Evolutionary conservation across 1,140 invertebrate species (phyloP).

Genomic region (Leptopilina clavipes): DNA sequence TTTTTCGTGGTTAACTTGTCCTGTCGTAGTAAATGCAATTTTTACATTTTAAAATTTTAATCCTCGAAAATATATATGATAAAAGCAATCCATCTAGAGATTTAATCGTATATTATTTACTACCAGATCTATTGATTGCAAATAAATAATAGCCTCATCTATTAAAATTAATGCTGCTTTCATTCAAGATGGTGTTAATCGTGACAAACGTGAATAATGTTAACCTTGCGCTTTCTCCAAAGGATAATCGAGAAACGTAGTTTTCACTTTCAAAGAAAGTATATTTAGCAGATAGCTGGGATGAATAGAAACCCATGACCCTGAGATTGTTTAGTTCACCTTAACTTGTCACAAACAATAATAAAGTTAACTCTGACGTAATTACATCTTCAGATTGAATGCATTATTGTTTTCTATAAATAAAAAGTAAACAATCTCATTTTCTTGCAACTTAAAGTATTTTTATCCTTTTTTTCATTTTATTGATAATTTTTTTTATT

Average conservation of each 20-base stretch:
- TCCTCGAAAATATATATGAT: too few relatives aligned
- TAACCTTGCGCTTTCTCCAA: slow-evolving; percentile 28
- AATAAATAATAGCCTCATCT: too few relatives aligned
- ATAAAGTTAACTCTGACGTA: background rate
- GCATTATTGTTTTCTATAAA: background rate
- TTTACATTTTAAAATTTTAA: too few relatives aligned
- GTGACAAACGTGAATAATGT: slow-evolving; percentile 9
- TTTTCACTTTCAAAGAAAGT: slow-evolving; percentile 30
- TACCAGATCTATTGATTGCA: background rate
- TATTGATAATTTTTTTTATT: too few relatives aligned
- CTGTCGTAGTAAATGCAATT: too few relatives aligned
- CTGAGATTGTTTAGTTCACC: background rate
- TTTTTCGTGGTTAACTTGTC: too few relatives aligned
- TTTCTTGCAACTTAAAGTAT: background rate
- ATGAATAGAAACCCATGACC: background rate
- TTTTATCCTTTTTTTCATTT: too few relatives aligned
- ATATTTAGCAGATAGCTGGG: background rate
- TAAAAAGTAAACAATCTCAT: background rate
- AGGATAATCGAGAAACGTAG: background rate
- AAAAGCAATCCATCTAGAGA: too few relatives aligned
- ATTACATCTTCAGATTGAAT: too few relatives aligned
- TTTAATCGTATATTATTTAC: background rate
- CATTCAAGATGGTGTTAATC: background rate
- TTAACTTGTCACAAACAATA: background rate
- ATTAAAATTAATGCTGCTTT: background rate